Conservation (phyloP, 2,888 invertebrate species). For the Quadriops clusia region DNA sequence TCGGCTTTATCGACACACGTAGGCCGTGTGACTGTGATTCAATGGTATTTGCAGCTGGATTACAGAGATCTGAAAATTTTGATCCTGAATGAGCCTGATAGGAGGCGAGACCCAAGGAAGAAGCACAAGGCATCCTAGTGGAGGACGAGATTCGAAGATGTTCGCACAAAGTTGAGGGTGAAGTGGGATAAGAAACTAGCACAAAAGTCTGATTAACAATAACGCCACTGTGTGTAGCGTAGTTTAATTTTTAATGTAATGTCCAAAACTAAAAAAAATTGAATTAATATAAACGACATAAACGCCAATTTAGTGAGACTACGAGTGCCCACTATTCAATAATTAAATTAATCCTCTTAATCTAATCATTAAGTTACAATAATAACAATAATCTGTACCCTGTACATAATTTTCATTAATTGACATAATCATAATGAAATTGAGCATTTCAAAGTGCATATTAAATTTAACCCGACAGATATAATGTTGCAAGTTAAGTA, state of each 20-base stretch:
- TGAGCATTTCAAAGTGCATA: too few relatives aligned
- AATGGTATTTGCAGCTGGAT: slow-evolving; percentile 46
- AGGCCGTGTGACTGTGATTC: slow-evolving; percentile 31
- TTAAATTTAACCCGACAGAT: too few relatives aligned
- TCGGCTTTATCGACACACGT: slow-evolving; percentile 28
- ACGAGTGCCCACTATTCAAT: slow-evolving; percentile 11
- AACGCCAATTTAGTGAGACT: slow-evolving; percentile 15
- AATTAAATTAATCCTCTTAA: too few relatives aligned
- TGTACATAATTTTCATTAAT: too few relatives aligned
- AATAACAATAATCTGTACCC: too few relatives aligned
- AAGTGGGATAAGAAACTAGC: slow-evolving; percentile 18
- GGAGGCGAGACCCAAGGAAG: slow-evolving; percentile 49
- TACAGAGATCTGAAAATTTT: slow-evolving; percentile 59
- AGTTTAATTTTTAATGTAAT: neutral
- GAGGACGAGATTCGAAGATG: slow-evolving; percentile 22
- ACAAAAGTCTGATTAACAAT: slow-evolving; percentile 19
- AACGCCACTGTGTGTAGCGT: slow-evolving; percentile 7
- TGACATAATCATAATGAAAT: too few relatives aligned
- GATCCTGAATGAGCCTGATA: slow-evolving; percentile 42
- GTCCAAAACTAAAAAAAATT: neutral
- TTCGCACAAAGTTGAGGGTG: slow-evolving; percentile 21
- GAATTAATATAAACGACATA: slow-evolving; percentile 1
- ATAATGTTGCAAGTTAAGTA: too few relatives aligned
- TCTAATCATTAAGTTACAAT: too few relatives aligned
- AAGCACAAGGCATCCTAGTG: slow-evolving; percentile 59